Conservation (phyloP, 2,797 vertebrate species). For the Scomberomorus guttatus region DNA sequence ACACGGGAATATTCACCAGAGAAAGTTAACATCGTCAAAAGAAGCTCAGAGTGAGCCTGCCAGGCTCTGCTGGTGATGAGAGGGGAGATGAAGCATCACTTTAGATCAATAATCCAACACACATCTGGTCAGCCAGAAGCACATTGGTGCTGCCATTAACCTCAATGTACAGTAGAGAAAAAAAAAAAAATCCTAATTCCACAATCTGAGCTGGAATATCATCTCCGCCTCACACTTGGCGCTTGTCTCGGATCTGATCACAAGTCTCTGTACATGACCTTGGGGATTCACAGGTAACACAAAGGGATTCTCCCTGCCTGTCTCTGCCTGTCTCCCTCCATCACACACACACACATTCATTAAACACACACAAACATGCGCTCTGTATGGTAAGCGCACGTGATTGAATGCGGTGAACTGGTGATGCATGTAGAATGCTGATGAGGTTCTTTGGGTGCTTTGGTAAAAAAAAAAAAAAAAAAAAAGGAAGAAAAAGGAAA, state of each 20-base stretch:
- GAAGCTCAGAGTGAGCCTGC: slow-evolving; percentile 1
- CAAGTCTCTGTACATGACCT: slow-evolving; percentile 56
- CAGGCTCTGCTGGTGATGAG: slow-evolving; percentile 11
- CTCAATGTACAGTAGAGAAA: slow-evolving; percentile 33
- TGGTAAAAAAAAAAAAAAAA: slow-evolving; percentile 36
- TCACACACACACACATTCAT: slow-evolving; percentile 45
- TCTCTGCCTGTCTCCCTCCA: slow-evolving; percentile 52
- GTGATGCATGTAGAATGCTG: slow-evolving; percentile 78
- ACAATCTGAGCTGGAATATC: slow-evolving; percentile 40
- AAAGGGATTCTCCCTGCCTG: slow-evolving; percentile 74
- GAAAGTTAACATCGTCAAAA: slow-evolving; percentile 22
- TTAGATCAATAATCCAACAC: slow-evolving; percentile 74
- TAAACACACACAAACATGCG: slow-evolving; percentile 49
- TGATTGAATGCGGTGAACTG: slow-evolving; percentile 76
- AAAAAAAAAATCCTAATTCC: slow-evolving; percentile 23
- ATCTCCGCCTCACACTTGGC: slow-evolving; percentile 20
- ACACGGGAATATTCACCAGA: slow-evolving; percentile 19
- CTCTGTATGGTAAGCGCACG: slow-evolving; percentile 69
- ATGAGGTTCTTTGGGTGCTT: slow-evolving; percentile 73
- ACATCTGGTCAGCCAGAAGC: slow-evolving; percentile 60
- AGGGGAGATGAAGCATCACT: slow-evolving; percentile 39
- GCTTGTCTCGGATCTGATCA: slow-evolving; percentile 25
- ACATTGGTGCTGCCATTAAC: slow-evolving; percentile 47
- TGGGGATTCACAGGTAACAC: slow-evolving; percentile 61
- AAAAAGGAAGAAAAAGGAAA: slow-evolving; percentile 14